Base-by-base conservation (phyloP, 2,888 invertebrate genomes). In the Diadromus collaris region DNA sequence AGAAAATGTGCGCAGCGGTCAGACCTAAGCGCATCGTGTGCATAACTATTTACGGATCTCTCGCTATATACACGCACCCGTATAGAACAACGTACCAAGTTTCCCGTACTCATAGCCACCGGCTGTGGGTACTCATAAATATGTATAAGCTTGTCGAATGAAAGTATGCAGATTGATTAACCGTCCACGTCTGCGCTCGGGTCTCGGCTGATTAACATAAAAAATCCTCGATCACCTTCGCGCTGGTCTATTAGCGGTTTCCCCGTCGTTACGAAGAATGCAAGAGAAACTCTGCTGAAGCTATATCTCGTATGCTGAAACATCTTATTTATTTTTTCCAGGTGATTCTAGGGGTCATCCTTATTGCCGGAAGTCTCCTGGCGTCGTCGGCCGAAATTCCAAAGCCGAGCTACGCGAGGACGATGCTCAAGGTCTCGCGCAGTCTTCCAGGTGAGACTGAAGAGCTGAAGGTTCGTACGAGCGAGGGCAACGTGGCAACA, bases 381-480 rank as follows among this genome's bases (percentile, higher is more conserved):
- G 72, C 76, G 6, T 78, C 71, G 16, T 54, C 65, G n/a, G 81
- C 84, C 6, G 87, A 89, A 16, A 21, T 90, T 3, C 91, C 90
- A 1, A 88, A 86, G 68, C 94, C 95, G 6, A 92, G 94, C 72
- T 92, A 95, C 56, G 93, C 95, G 27, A 92, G 96, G 77, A 95
- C 96, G 0, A 95, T 95, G 88, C 91, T 96, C 56, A 95, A 96
- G 88, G 95, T 96, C 24, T 94, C 95, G 2, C 92, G 96, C 79
- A 96, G 95, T 88, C 92, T 96, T 19, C 96, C 96, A 0, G 94
- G 95, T 29, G 94, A 95, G 81, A 96, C 95, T 61, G 95, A 96
- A 87, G 95, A 96, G 44, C 91, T 96, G 54, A 95, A 94, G 86
- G 95, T 97, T 0, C 93, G 95, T 85, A 95, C 96, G 0, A 94